Evolutionary conservation across 2,113 vertebrate genomes (phyloP), one percentile per base, ranked within the genome.

Genomic region (Daphoenositta chrysoptera): DNA sequence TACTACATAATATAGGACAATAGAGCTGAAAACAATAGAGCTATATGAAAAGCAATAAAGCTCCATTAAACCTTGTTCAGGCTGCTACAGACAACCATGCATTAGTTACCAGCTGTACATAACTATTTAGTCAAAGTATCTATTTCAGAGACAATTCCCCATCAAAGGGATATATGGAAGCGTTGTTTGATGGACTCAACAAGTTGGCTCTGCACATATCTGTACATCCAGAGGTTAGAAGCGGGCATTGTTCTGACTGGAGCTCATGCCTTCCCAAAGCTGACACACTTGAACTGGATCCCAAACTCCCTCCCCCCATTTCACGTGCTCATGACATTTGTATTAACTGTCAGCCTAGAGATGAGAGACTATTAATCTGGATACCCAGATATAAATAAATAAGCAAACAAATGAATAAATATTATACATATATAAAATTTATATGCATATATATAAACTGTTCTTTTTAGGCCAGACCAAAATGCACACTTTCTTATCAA

Each of bases 21-120:
- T 66, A 70, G 47, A 73, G 2, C 6, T 77, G 58, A 61, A 73
- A 83, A 96, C 53, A 95, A 80, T 50, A 65, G 45, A 45, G 26
- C 50, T 69, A 54, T 54, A 69, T 95, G 92, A 94, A 96, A 96
- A 96, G 84, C 93, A 92, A 96, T 96, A 94, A 96, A 97, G 76
- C 85, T 94, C 91, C 88, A 97, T 97, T 97, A 97, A 97, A 97
- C 94, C 90, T 96, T 96, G 87, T 92, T 97, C 94, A 92, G 72
- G 85, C 92, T 97, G 96, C 85, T 72, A 7, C 83, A 90, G 90
- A 92, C 83, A 96, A 60, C 75, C 86, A 72, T 60, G 50, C 22
- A 82, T 20, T 92, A 83, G 95, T 90, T 97, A 90, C 71, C 97
- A 98, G 96, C 97, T 98, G 97, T 94, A 97, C 88, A 65, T 82